phyloP scores from a whole-genome alignment of 1,140 invertebrate genomes.

The Bicyclus anynana region DNA sequence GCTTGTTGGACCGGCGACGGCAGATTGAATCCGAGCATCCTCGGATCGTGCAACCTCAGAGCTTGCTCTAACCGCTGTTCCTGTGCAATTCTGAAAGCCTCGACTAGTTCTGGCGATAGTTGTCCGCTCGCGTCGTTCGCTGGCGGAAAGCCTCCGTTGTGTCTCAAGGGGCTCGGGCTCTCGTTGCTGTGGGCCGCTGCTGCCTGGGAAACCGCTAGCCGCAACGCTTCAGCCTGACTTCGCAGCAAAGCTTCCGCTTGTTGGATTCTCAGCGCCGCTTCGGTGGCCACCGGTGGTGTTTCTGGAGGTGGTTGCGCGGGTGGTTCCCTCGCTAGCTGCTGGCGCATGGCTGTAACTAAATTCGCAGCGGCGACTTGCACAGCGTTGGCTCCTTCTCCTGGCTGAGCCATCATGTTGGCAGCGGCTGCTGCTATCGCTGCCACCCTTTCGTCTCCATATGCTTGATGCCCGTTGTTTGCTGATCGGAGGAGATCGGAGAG shows the following conservation, averaged over 20 bases:
- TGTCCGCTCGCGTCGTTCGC: slow-evolving; percentile 67
- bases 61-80: slow-evolving; percentile 90
- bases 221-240: slow-evolving; percentile 89
- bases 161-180: slow-evolving; percentile 60
- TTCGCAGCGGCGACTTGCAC: slow-evolving; percentile 87
- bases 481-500: slow-evolving; percentile 82
- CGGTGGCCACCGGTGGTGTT: slow-evolving; percentile 63
- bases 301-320: slow-evolving; percentile 76
- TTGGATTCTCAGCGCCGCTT: slow-evolving; percentile 85
- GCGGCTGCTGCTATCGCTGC: slow-evolving; percentile 85
- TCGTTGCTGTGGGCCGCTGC: slow-evolving; percentile 70
- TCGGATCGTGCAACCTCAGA: slow-evolving; percentile 82
- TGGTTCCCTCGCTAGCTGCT: slow-evolving; percentile 78
- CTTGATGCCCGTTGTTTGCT: slow-evolving; percentile 76
- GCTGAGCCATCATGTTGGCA: slow-evolving; percentile 82
- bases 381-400: slow-evolving; percentile 74
- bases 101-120: slow-evolving; percentile 80
- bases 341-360: slow-evolving; percentile 87
- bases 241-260: slow-evolving; percentile 88
- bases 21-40: slow-evolving; percentile 73
- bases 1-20: slow-evolving; percentile 62
- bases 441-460: slow-evolving; percentile 84
- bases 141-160: slow-evolving; percentile 72
- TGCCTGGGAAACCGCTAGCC: slow-evolving; percentile 84
- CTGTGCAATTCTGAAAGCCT: slow-evolving; percentile 85